Evolutionary conservation across 2,113 vertebrate species (phyloP).

Genomic region (Tursiops truncatus): DNA sequence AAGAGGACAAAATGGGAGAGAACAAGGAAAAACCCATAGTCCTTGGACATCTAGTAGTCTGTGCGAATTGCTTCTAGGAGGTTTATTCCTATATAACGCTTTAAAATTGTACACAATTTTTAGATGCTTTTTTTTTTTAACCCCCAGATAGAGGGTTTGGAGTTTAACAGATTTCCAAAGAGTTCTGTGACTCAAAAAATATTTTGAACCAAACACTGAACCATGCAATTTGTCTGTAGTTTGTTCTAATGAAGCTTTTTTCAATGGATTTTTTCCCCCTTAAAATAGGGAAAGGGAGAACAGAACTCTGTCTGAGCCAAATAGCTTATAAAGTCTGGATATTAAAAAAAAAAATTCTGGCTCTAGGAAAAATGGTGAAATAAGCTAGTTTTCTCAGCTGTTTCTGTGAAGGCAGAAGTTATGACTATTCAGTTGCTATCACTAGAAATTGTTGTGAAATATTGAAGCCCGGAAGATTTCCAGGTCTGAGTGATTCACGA

Average conservation of each 20-base stretch:
- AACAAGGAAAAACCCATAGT: background rate
- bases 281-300: background rate
- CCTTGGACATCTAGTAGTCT: background rate
- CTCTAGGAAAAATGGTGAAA: background rate
- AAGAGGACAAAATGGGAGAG: background rate
- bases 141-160: background rate
- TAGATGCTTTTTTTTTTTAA: background rate
- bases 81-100: background rate
- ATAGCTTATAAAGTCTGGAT: background rate
- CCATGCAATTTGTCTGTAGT: background rate
- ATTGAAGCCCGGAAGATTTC: background rate
- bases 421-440: background rate
- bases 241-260: background rate
- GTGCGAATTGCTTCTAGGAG: background rate
- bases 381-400: background rate
- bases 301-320: background rate
- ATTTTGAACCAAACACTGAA: background rate
- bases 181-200: background rate
- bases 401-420: background rate
- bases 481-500: background rate
- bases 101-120: background rate
- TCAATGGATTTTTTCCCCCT: background rate
- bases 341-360: background rate
- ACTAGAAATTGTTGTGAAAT: background rate
- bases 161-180: background rate